Evolutionary conservation across 2,797 vertebrate species (phyloP).

Genomic region (Cheirogaleus major): DNA sequence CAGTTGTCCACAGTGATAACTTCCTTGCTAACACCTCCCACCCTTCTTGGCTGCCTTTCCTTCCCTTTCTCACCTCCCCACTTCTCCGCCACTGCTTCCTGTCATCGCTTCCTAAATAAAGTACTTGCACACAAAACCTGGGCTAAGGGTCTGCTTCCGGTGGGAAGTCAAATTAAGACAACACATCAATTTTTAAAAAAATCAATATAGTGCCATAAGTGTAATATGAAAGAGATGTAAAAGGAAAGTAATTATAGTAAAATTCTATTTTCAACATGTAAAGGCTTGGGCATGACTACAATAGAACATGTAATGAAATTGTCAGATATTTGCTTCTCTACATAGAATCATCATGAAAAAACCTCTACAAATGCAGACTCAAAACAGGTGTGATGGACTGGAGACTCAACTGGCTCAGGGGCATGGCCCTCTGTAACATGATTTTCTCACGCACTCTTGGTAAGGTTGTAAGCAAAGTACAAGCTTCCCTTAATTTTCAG

Average conservation of each 20-base stretch:
- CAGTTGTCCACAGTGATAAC: background rate
- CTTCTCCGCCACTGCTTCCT: background rate
- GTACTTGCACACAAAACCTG: background rate
- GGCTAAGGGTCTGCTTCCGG: background rate
- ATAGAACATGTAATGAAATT: background rate
- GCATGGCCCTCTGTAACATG: background rate
- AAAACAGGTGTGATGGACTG: background rate
- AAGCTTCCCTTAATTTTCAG: background rate
- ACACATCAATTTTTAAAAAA: background rate
- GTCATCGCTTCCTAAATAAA: background rate
- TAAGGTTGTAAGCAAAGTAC: background rate
- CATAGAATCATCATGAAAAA: background rate
- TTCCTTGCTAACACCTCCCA: background rate
- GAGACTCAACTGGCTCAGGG: too few relatives aligned
- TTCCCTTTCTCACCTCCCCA: background rate
- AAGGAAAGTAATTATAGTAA: background rate
- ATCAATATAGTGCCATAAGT: background rate
- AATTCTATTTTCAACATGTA: background rate
- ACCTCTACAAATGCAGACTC: background rate
- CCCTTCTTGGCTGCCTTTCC: background rate
- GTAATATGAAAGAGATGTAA: slow-evolving; percentile 3
- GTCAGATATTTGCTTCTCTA: background rate
- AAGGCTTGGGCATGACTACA: background rate
- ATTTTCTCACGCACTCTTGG: background rate
- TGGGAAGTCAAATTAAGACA: background rate